phyloP scores from a whole-genome alignment of 2,888 invertebrate genomes.

The Pandemis cinnamomeana region DNA sequence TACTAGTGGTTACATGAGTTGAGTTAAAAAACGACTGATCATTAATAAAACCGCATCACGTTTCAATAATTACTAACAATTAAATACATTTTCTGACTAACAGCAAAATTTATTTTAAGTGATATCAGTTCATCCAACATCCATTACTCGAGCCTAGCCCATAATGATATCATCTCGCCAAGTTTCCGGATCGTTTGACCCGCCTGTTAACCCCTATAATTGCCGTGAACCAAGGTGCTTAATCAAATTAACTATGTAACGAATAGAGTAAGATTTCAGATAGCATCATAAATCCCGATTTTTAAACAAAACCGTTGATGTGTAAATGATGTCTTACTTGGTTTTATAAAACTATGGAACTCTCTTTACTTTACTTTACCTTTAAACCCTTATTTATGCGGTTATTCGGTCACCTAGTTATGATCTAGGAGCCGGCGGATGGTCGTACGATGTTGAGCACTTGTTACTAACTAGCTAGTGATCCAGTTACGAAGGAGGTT shows the following conservation, averaged over 20 bases:
- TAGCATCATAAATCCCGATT: neutral
- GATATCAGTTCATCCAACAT: constrained; percentile 5
- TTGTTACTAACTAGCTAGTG: constrained; percentile 27
- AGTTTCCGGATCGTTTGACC: constrained; percentile 29
- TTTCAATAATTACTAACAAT: neutral
- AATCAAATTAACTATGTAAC: constrained; percentile 35
- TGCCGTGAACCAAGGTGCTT: constrained; percentile 26
- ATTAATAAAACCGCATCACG: neutral
- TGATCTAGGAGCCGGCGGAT: constrained; percentile 7
- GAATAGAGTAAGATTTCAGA: neutral
- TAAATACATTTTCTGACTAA: neutral
- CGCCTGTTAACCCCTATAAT: constrained; percentile 32
- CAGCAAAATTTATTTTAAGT: constrained; percentile 1
- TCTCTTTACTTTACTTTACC: constrained; percentile 6
- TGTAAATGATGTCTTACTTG: neutral
- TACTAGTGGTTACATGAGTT: too few species aligned
- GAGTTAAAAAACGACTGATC: neutral
- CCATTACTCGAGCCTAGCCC: constrained; percentile 13
- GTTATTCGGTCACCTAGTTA: constrained; percentile 21
- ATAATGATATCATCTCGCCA: constrained; percentile 20
- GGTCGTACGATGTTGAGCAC: constrained; percentile 21
- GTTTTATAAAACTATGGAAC: neutral
- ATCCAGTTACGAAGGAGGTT: constrained; percentile 33
- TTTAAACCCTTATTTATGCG: constrained; percentile 3
- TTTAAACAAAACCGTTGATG: neutral